Evolutionary conservation across 2,888 invertebrate genomes (phyloP).

Genomic region (Parelbella ahira): DNA sequence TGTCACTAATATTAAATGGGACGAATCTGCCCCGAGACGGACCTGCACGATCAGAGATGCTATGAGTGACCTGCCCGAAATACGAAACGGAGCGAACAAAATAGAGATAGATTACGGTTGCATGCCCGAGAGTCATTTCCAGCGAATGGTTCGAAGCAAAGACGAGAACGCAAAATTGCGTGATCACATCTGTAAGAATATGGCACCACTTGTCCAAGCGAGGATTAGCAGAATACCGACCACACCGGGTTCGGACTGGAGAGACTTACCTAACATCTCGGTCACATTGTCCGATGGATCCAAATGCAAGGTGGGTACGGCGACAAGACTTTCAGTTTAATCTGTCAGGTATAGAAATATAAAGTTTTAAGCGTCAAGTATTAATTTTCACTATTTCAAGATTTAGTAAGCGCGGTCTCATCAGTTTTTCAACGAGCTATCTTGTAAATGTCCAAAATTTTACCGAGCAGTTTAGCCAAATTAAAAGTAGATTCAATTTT

Average conservation of each 20-base stretch:
- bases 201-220: slow-evolving; percentile 89
- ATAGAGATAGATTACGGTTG: slow-evolving; percentile 86
- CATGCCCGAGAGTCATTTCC: slow-evolving; percentile 87
- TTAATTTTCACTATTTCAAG: too few species aligned
- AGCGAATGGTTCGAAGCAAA: slow-evolving; percentile 83
- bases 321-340: too few species aligned
- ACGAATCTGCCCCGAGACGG: slow-evolving; percentile 86
- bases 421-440: too few species aligned
- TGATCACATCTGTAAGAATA: slow-evolving; percentile 92
- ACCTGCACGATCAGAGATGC: slow-evolving; percentile 90
- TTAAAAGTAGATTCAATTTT: too few species aligned
- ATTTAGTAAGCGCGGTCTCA: too few species aligned
- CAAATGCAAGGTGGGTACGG: slow-evolving; percentile 81
- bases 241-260: slow-evolving; percentile 90
- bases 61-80: slow-evolving; percentile 89
- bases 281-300: slow-evolving; percentile 86
- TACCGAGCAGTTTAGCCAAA: too few species aligned
- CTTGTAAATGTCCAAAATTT: too few species aligned
- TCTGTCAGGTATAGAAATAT: too few species aligned
- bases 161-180: slow-evolving; percentile 78
- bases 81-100: slow-evolving; percentile 85
- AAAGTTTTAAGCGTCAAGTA: too few species aligned
- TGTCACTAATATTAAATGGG: slow-evolving; percentile 80
- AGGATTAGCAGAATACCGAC: slow-evolving; percentile 88
- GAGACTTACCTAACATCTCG: slow-evolving; percentile 90